These are phyloP conservation scores for Ooceraea biroi DNA, from an alignment of 1,140 invertebrate species.

Conservation along the genomic window DNA sequence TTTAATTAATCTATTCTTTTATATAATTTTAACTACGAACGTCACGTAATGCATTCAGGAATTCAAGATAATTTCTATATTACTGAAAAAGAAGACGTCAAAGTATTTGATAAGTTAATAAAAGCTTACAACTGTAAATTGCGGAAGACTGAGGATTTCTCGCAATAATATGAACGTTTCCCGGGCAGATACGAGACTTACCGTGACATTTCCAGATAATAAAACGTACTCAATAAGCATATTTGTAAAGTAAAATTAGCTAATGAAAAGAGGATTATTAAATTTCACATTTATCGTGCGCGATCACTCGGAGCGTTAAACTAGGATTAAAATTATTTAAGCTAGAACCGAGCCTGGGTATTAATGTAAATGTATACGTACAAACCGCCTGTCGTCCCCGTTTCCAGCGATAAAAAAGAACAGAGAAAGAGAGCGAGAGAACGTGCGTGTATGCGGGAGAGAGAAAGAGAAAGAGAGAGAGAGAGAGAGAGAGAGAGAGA, in stretches of 20 bases:
- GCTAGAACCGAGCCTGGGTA: constrained; percentile 23
- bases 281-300: constrained; percentile 24
- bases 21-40: not conserved
- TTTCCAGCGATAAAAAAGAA: constrained; percentile 20
- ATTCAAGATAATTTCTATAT: not conserved
- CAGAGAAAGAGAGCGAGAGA: not conserved
- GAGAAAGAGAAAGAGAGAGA: not conserved
- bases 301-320: constrained; percentile 34
- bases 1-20: not conserved
- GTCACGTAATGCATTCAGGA: not conserved
- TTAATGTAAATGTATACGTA: constrained; percentile 60
- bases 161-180: not conserved
- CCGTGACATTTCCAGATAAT: not conserved
- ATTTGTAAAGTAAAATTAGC: constrained; percentile 4
- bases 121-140: not conserved
- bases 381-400: constrained; percentile 51
- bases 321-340: constrained; percentile 53
- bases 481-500: not conserved
- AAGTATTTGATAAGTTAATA: not conserved
- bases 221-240: not conserved
- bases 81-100: not conserved
- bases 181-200: not conserved
- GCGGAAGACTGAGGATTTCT: not conserved
- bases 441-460: too few species aligned
- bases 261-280: constrained; percentile 11